phyloP scores from a whole-genome alignment of 2,888 invertebrate species.

The Luperina nickerlii region DNA sequence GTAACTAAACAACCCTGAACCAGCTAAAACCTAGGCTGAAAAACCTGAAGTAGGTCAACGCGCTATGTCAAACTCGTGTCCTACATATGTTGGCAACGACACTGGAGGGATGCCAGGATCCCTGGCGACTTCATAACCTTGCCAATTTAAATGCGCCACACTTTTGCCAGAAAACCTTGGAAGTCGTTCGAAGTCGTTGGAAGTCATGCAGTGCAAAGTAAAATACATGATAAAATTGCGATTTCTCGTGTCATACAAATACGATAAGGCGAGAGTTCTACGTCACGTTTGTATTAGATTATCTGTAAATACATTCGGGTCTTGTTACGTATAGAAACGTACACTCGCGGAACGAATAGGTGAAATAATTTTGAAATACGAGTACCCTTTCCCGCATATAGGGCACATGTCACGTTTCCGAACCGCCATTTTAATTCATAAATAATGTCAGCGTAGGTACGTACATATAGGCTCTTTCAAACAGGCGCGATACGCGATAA shows the following conservation, averaged over 20 bases:
- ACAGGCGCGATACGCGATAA: no score
- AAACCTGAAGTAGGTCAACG: conserved; percentile 73
- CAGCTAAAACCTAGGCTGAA: conserved; percentile 26
- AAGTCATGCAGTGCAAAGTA: conserved; percentile 47
- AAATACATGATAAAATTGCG: conserved; percentile 45
- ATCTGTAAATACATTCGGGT: conserved; percentile 39
- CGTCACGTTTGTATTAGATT: conserved; percentile 48
- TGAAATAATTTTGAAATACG: background rate
- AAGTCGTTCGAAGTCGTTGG: conserved; percentile 39
- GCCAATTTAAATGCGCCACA: conserved; percentile 71
- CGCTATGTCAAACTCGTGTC: conserved; percentile 79
- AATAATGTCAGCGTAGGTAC: background rate
- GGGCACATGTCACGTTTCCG: background rate
- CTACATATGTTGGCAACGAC: conserved; percentile 81
- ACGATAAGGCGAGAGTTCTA: conserved; percentile 36
- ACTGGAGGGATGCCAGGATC: conserved; percentile 83
- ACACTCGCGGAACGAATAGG: background rate
- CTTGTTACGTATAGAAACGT: conserved; percentile 4
- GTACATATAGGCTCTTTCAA: no score
- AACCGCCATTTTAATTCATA: background rate
- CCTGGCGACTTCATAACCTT: conserved; percentile 72
- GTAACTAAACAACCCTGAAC: conserved; percentile 43
- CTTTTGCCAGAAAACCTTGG: conserved; percentile 62
- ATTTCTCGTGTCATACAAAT: conserved; percentile 43
- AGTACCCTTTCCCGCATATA: no score